Percentiles rank a stretch among this genome's conserved stretches.
Conservation (phyloP, 1,140 invertebrate species). For the Lysiphlebus fabarum region DNA sequence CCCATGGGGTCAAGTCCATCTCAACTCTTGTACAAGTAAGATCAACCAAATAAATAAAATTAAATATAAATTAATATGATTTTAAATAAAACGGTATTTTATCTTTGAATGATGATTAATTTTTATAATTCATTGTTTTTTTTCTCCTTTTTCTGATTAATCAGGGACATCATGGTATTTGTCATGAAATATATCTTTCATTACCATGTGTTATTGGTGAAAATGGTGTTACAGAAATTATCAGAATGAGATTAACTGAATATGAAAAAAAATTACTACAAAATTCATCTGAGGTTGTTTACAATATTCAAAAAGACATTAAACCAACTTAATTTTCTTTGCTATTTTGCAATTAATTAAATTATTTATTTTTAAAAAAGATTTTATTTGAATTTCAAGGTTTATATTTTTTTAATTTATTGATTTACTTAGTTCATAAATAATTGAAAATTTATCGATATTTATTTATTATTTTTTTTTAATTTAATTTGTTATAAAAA, state of each 20-base stretch:
- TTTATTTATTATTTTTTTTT: too few relatives aligned
- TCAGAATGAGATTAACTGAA: slow-evolving; percentile 58
- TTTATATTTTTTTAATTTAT: too few relatives aligned
- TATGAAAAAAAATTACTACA: slow-evolving; percentile 55
- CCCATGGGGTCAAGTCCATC: slow-evolving; percentile 55
- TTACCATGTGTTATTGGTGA: slow-evolving; percentile 60
- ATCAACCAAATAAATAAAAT: not conserved
- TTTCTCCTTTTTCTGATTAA: slow-evolving; percentile 2
- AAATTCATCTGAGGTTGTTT: slow-evolving; percentile 48
- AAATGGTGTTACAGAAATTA: slow-evolving; percentile 58
- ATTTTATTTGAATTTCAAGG: too few relatives aligned
- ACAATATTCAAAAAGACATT: slow-evolving; percentile 47
- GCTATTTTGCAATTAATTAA: too few relatives aligned
- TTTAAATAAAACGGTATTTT: slow-evolving; percentile 1
- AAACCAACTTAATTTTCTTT: slow-evolving; percentile 27
- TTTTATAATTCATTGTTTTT: slow-evolving; percentile 9
- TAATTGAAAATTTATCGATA: too few relatives aligned
- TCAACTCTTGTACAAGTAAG: slow-evolving; percentile 59
- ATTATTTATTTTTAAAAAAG: too few relatives aligned
- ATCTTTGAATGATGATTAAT: not conserved
- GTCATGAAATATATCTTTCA: slow-evolving; percentile 60
- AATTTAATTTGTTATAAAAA: not conserved
- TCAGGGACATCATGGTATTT: slow-evolving; percentile 60
- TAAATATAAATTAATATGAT: not conserved
- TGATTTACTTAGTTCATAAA: too few relatives aligned